Evolutionary conservation across 2,113 vertebrate genomes (phyloP), one percentile per base, ranked within the genome.

Genomic region (Microcebus jonahi): DNA sequence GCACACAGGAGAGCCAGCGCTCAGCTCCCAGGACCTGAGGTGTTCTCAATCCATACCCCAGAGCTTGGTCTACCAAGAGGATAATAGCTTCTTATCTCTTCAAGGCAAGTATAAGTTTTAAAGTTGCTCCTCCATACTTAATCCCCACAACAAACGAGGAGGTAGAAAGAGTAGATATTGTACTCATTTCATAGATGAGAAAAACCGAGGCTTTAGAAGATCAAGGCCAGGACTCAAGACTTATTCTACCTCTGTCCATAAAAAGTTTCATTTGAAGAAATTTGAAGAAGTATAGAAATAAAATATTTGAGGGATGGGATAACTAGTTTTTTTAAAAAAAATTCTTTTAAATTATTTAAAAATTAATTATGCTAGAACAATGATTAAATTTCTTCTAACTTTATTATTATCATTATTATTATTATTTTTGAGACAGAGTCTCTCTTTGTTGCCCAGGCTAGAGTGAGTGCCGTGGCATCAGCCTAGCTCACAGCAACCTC

Each of bases 101-200:
- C 88, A 87, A 93, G 90, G 81, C 50, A 76, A 75, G 29, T 29
- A 31, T 0, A 86, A 15, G 29, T 15, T 73, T 63, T 67, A 50
- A 63, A 65, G 10, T 63, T 90, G 59, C 23, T 88, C 39, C 31
- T 20, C 23, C 55, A 87, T 12, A 18, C 17, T 67, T 55, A 82
- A 45, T 55, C 0, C 67, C 81, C n/a, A 39, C 25, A 75, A 63
- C 63, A 77, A 68, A 81, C 80, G 15, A 93, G 76, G 97, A 97
- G 97, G 97, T 97, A 98, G 95, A 79, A 81, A 90, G 21, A 63
- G 50, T 2, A 82, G 63, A 17, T 59, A 53, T 5, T 73, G 5
- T 2, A 36, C 50, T 90, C 25, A 76, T 23, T 89, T 87, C 70
- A 77, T 36, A 96, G 34, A 59, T 57, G 20, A 57, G 45, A 89